phyloP scores from a whole-genome alignment of 2,113 vertebrate genomes.

The Hymenochirus boettgeri region DNA sequence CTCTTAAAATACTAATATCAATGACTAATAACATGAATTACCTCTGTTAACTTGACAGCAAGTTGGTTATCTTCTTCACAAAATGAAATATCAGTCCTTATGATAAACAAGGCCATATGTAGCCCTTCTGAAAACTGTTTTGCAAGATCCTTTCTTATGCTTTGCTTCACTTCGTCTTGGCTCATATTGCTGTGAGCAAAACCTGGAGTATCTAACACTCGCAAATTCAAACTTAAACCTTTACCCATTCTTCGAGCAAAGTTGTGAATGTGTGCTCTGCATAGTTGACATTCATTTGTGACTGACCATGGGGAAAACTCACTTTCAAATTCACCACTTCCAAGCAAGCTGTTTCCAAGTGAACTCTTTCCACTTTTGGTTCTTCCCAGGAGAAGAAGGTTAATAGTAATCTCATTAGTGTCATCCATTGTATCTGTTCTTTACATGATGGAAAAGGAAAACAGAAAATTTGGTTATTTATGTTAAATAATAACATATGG shows the following conservation, averaged over 20 bases:
- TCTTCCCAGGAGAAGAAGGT: constrained; percentile 69
- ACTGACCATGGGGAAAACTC: constrained; percentile 50
- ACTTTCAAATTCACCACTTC: constrained; percentile 68
- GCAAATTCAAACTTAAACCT: constrained; percentile 57
- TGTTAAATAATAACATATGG: constrained; percentile 9
- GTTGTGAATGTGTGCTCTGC: constrained; percentile 43
- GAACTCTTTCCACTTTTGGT: constrained; percentile 75
- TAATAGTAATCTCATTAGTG: constrained; percentile 54
- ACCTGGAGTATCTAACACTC: constrained; percentile 70
- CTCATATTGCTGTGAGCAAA: constrained; percentile 58
- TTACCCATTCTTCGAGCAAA: constrained; percentile 55
- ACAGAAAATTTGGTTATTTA: constrained; percentile 14
- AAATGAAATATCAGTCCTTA: constrained; percentile 63
- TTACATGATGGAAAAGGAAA: constrained; percentile 13
- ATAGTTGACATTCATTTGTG: constrained; percentile 51
- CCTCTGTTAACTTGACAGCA: constrained; percentile 53
- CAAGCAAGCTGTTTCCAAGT: constrained; percentile 73
- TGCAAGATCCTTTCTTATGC: constrained; percentile 47
- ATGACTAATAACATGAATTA: constrained; percentile 48
- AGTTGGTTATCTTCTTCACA: constrained; percentile 45
- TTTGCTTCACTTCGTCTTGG: constrained; percentile 47
- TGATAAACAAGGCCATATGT: constrained; percentile 66
- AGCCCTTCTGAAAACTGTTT: constrained; percentile 62
- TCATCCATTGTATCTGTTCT: constrained; percentile 33
- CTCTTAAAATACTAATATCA: constrained; percentile 20